Evolutionary conservation across 2,888 invertebrate species (phyloP), one percentile per base, ranked within the genome.

Genomic region (Psococerastis gibbosa): DNA sequence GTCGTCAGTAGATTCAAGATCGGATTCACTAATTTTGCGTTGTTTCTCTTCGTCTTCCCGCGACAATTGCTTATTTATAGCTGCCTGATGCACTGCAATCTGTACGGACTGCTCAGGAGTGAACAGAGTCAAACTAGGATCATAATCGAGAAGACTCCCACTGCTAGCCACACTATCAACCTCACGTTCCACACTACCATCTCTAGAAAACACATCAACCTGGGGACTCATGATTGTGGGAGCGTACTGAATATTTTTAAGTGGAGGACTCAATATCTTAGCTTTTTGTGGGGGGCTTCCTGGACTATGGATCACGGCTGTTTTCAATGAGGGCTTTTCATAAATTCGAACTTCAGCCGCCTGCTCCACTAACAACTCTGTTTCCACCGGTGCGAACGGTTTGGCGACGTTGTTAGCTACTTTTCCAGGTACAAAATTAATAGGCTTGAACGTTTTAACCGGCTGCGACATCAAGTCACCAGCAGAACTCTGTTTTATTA

Each of bases 401-500:
- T 62, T 63, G 1, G 65, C 57, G 4, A 56, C 56, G 3, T 60
- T 52, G 49, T 65, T 65, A 52, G 58, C 62, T 27, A 27, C 27
- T 27, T 27, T 27, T 27, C 27, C 27, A 6, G 27, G 27, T 27
- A 27, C 11, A 27, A 27, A 27, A 27, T 27, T 27, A 13, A 62
- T 60, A 0, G 55, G 51, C 45, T 49, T 50, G 50, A 46, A 48
- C 41, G 43, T 52, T 42, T 16, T 17, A 15, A 18, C 6, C 41
- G 42, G 49, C 31, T 41, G 47, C 43, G 34, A 48, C 35, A 52
- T 53, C 16, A 67, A 60, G 4, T 61, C 58, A 35, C 66, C 60
- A 46, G 66, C 62, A 4, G 69, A 67, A 42, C 64, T 60, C 47
- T 68, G 65, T 52, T 64, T 69, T 48, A 60, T 63, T 31, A 63